Conservation (phyloP, 1,140 invertebrate species). For the Drosophila aff. region DNA sequence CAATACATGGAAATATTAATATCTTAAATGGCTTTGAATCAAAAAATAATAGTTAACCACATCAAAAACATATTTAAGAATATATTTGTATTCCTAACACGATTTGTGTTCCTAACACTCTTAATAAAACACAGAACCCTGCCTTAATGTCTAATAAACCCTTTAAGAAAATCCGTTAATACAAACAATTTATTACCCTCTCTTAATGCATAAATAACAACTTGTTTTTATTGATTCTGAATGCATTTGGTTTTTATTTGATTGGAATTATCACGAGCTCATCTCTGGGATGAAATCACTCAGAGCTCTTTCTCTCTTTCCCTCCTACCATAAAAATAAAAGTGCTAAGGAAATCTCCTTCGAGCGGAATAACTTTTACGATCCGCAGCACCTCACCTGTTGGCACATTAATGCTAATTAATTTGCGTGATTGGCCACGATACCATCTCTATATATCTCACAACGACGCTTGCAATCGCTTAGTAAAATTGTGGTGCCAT, state of each 20-base stretch:
- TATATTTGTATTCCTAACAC: not conserved
- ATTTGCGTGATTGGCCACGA: conserved; percentile 15
- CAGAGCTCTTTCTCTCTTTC: not conserved
- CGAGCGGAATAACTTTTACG: not conserved
- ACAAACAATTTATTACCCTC: not conserved
- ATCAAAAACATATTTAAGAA: not conserved
- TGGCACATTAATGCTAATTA: conserved; percentile 29
- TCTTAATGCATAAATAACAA: not conserved
- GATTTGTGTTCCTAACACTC: not conserved
- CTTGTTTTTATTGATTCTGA: conserved; percentile 2
- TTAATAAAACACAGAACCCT: not conserved
- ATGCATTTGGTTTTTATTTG: conserved; percentile 4
- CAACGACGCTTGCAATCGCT: conserved; percentile 48
- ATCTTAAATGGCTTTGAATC: not conserved
- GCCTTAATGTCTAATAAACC: not conserved
- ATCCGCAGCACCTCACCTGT: not conserved
- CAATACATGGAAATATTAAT: too few species aligned
- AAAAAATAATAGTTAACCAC: not conserved
- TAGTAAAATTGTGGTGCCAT: conserved; percentile 64
- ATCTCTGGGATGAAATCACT: conserved; percentile 14
- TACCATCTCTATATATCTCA: conserved; percentile 36
- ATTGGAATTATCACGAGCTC: conserved; percentile 2
- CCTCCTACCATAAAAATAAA: not conserved
- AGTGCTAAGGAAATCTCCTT: conserved; percentile 8
- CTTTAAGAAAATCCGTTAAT: not conserved